Conservation (phyloP, 2,888 invertebrate genomes). For the Andrena minutula region DNA sequence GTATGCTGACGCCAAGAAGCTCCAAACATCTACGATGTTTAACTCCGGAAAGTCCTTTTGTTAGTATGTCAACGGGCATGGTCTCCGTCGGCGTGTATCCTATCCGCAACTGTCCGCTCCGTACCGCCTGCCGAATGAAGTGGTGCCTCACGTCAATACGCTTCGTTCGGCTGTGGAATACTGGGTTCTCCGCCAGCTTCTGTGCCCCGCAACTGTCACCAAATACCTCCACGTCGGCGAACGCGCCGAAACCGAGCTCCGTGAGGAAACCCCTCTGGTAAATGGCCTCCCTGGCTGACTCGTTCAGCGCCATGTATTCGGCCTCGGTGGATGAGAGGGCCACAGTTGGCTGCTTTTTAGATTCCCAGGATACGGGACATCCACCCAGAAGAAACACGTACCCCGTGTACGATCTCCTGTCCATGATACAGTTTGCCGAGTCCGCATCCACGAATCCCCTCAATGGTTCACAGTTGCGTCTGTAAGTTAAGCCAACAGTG, state of each 20-base stretch:
- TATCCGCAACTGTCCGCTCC: neutral
- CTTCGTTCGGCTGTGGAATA: slow-evolving; percentile 27
- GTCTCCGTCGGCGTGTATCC: slow-evolving; percentile 7
- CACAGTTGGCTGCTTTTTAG: slow-evolving; percentile 11
- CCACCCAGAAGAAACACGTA: neutral
- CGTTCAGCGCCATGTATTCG: slow-evolving; percentile 23
- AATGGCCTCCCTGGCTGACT: slow-evolving; percentile 17
- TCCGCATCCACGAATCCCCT: slow-evolving; percentile 24
- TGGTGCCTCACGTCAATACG: slow-evolving; percentile 36
- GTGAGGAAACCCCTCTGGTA: slow-evolving; percentile 17
- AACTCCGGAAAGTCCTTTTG: slow-evolving; percentile 19
- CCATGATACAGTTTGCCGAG: slow-evolving; percentile 6
- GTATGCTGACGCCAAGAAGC: too few relatives aligned
- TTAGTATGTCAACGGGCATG: slow-evolving; percentile 25
- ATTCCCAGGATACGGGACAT: slow-evolving; percentile 19
- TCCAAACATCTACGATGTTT: slow-evolving; percentile 7
- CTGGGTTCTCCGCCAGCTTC: slow-evolving; percentile 18
- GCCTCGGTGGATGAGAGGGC: slow-evolving; percentile 25
- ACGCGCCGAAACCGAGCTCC: slow-evolving; percentile 12
- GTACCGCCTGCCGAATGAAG: neutral
- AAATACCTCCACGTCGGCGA: neutral
- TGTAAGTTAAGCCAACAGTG: neutral
- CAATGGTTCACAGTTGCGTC: neutral
- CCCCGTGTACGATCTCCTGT: neutral
- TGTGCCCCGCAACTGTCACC: slow-evolving; percentile 27